These are phyloP conservation scores for Cylas formicarius DNA, from an alignment of 1,140 invertebrate genomes.

Conservation along the genomic window DNA sequence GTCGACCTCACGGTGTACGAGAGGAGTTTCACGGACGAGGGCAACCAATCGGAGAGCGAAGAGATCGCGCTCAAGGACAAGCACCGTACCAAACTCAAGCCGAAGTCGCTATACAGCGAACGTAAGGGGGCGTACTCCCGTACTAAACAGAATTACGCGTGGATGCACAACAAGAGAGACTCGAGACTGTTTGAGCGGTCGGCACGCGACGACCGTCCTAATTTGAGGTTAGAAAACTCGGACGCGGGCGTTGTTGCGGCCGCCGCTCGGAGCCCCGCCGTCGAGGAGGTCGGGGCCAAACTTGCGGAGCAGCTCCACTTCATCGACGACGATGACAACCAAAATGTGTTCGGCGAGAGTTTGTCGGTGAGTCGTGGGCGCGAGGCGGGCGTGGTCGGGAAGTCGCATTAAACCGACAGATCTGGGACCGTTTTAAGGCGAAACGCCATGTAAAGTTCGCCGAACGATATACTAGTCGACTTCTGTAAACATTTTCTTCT, in stretches of 20 bases:
- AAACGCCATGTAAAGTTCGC: no score
- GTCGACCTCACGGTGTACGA: conserved; percentile 26
- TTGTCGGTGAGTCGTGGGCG: no score
- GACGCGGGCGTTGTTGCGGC: conserved; percentile 13
- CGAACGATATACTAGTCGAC: no score
- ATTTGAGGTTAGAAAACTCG: background rate
- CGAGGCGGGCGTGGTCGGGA: no score
- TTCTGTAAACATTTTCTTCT: no score
- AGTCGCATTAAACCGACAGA: no score
- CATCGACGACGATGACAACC: conserved; percentile 15
- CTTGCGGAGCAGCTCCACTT: conserved; percentile 18
- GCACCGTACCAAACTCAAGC: conserved; percentile 27
- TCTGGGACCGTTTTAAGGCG: no score
- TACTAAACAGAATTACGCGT: conserved; percentile 26
- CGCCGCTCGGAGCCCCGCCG: conserved; percentile 3
- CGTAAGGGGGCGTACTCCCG: conserved; percentile 20
- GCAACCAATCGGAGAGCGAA: conserved; percentile 26
- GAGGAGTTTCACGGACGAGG: conserved; percentile 19
- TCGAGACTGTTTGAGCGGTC: conserved; percentile 2
- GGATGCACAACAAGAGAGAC: conserved; percentile 22
- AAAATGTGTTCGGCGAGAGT: conserved; percentile 16
- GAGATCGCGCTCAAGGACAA: conserved; percentile 38
- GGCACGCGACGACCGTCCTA: background rate
- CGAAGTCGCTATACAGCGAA: conserved; percentile 24
- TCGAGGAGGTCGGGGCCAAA: conserved; percentile 17